These are phyloP conservation scores for Mythimna loreyi DNA, from an alignment of 2,888 invertebrate species.

Conservation along the genomic window DNA sequence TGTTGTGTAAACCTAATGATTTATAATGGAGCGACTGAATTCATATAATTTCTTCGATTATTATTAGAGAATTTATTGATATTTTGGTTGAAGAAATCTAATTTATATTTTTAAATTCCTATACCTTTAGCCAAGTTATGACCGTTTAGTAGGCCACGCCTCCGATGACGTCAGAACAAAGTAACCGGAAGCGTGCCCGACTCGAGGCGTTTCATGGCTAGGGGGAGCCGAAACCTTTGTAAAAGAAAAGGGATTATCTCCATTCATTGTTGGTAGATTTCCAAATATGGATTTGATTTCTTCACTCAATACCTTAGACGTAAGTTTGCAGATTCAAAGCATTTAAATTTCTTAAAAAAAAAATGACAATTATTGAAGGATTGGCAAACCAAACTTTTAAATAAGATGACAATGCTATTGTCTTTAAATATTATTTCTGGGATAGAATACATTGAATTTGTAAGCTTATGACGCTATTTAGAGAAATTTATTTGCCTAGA, in stretches of 20 bases:
- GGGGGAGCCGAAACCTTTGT: too few relatives aligned
- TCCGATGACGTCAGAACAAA: too few relatives aligned
- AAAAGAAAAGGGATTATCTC: not conserved
- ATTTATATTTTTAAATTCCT: not conserved
- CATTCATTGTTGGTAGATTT: not conserved
- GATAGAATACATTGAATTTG: slow-evolving; percentile 39
- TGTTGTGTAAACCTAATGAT: slow-evolving; percentile 49
- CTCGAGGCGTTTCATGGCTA: too few relatives aligned
- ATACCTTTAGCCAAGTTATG: too few relatives aligned
- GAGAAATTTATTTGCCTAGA: slow-evolving; percentile 59
- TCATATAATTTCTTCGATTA: slow-evolving; percentile 52
- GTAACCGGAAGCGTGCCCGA: too few relatives aligned
- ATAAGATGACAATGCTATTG: slow-evolving; percentile 29
- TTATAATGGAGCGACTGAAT: slow-evolving; percentile 62
- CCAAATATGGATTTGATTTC: slow-evolving; percentile 29
- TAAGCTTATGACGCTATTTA: slow-evolving; percentile 48
- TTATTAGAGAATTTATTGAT: slow-evolving; percentile 36
- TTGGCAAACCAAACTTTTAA: not conserved
- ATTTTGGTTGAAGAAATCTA: slow-evolving; percentile 38
- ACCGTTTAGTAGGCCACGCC: too few relatives aligned
- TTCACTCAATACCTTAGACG: slow-evolving; percentile 19
- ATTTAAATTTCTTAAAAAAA: not conserved
- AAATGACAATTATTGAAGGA: not conserved
- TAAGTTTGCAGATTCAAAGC: slow-evolving; percentile 47
- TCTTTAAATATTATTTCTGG: not conserved